Evolutionary conservation across 2,888 invertebrate species (phyloP), one percentile per base, ranked within the genome.

Genomic region (Heliothis peltigera): DNA sequence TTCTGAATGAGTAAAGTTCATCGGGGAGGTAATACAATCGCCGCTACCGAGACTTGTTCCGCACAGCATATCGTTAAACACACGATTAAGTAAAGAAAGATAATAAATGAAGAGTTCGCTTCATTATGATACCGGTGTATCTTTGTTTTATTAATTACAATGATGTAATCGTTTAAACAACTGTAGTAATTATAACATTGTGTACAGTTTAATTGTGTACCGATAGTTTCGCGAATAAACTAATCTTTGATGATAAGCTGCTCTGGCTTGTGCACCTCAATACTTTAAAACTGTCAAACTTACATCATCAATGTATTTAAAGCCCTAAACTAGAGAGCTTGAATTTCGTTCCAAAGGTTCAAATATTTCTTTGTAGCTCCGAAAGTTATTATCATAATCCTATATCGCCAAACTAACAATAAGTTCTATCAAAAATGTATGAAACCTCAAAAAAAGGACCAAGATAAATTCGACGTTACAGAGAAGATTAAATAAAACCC

Each of bases 131-230:
- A 56, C 66, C 53, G 65, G 64, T 63, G 64, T 69, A 70, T 60
- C 66, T 77, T 82, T 83, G 85, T 87, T 85, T 82, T 82, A 80
- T 80, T 79, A 74, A 64, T 79, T 83, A 85, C 63, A 67, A 61
- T 75, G 73, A 79, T 83, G 77, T 80, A 83, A 82, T 78, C 84
- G 76, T 78, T 79, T 71, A 76, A 80, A 75, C 77, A 76, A 77
- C 66, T 58, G 63, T 52, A 71, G 69, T 70, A 79, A 81, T 77
- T 80, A 77, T 76, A 72, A 69, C 47, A 69, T 55, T 54, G 58
- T 58, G 53, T 73, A 19, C 52, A 46, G 42, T 59, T 63, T 63
- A 64, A 79, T 69, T 75, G 66, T 77, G 64, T 53, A 75, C 52
- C 62, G 58, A 68, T 67, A 77, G 61, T 70, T 73, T 75, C 54